phyloP scores from a whole-genome alignment of 1,140 invertebrate species.

The Trichonephila clavipes region DNA sequence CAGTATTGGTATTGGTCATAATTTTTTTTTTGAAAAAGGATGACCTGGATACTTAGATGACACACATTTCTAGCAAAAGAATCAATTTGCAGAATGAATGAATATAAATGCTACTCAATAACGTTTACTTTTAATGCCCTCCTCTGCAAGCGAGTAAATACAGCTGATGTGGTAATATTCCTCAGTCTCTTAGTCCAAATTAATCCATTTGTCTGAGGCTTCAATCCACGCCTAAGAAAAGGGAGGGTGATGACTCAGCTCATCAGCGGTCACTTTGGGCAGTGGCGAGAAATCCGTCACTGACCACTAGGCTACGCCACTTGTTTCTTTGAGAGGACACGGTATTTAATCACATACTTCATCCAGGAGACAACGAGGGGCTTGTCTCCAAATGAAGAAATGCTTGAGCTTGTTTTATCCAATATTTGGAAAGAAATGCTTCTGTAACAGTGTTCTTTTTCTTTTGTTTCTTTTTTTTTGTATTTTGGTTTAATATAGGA shows the following conservation, averaged over 20 bases:
- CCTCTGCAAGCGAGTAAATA: background rate
- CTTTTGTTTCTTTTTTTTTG: too few species aligned
- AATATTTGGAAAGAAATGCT: background rate
- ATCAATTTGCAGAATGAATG: too few species aligned
- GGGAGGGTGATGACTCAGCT: slow-evolving; percentile 31
- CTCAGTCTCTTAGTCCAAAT: background rate
- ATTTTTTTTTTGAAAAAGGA: too few species aligned
- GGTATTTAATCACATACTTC: slow-evolving; percentile 51
- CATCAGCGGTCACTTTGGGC: slow-evolving; percentile 6
- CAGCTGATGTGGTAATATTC: background rate
- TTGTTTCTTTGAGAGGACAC: slow-evolving; percentile 50
- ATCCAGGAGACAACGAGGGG: background rate
- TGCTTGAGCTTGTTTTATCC: background rate
- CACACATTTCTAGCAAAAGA: too few species aligned
- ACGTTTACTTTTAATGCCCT: background rate
- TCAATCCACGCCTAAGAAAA: background rate
- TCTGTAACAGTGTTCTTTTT: background rate
- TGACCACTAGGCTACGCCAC: slow-evolving; percentile 29
- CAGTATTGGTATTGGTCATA: too few species aligned
- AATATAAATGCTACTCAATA: too few species aligned
- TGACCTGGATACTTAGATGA: too few species aligned
- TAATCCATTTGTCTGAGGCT: background rate
- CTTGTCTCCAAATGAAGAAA: background rate
- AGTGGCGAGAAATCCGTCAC: slow-evolving; percentile 43
- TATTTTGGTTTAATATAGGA: too few species aligned